Evolutionary conservation across 2,113 vertebrate genomes (phyloP), one percentile per base, ranked within the genome.

Genomic region (Dicaeum eximium): DNA sequence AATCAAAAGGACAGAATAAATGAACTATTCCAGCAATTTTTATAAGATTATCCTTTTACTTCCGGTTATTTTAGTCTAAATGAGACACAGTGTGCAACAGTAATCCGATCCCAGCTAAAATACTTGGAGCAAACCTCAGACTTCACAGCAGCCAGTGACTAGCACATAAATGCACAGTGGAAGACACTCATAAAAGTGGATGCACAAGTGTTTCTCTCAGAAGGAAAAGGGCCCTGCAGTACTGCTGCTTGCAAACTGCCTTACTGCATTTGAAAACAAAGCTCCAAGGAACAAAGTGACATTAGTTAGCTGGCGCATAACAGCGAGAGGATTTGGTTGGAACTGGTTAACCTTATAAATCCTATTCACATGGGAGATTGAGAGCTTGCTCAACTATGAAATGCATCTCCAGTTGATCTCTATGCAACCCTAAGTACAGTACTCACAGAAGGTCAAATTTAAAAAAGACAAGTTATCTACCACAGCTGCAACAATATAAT

Each of bases 1-100:
- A 95, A 95, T 95, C 94, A 97, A 96, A 83, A 93, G 64, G 95
- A 86, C 74, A 97, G 93, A 91, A 93, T 53, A 92, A 92, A 95
- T 78, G 38, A 97, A 94, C 38, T 71, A 72, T 90, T 77, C 38
- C 38, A 60, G 60, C 33, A 93, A 90, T 80, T 97, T 94, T 96
- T 72, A 81, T 83, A 90, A 95, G 89, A 95, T 95, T 97, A 95
- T 85, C 90, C 80, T 79, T 92, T 94, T 88, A 91, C 69, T 91
- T 92, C 80, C 72, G 58, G 54, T 82, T 93, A 84, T 95, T 93
- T 94, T 58, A 93, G 53, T 45, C 42, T 65, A 67, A 73, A 73
- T 69, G 72, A 90, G 77, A 91, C 24, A 64, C 18, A 19, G 51
- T 10, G 33, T 80, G 58, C 73, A 89, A 65, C 1, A 27, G 57